Conservation (phyloP, 1,140 invertebrate species). For the Nasonia longicornis region DNA sequence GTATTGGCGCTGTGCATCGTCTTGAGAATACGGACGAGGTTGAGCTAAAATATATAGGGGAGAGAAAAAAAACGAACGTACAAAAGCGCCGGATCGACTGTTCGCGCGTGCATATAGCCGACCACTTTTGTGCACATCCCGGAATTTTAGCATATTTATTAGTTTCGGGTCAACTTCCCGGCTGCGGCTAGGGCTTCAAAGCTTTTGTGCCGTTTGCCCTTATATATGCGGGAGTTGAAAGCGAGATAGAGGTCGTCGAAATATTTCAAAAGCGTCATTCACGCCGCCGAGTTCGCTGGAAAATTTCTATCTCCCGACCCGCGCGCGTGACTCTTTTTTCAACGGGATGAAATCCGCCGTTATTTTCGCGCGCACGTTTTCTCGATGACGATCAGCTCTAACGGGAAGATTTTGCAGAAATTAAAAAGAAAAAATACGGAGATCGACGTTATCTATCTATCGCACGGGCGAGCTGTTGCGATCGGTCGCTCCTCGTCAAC, state of each 20-base stretch:
- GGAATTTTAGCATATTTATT: slow-evolving; percentile 45
- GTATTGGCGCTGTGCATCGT: background rate
- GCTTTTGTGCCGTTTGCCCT: slow-evolving; percentile 23
- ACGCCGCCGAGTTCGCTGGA: background rate
- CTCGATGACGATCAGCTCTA: background rate
- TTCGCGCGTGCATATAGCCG: slow-evolving; percentile 1
- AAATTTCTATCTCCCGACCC: too few relatives aligned
- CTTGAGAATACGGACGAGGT: slow-evolving; percentile 15
- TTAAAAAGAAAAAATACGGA: background rate
- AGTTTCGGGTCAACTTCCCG: slow-evolving; percentile 26
- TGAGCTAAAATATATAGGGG: too few relatives aligned
- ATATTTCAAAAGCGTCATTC: slow-evolving; percentile 23
- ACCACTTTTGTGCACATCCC: slow-evolving; percentile 26
- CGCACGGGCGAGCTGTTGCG: background rate
- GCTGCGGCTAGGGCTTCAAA: background rate
- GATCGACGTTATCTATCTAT: background rate
- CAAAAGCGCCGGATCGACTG: slow-evolving; percentile 4
- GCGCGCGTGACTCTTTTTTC: background rate
- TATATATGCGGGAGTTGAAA: background rate
- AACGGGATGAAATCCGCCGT: background rate
- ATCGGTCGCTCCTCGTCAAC: background rate
- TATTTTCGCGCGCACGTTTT: too few relatives aligned
- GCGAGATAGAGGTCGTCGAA: background rate
- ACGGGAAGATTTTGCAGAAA: background rate
- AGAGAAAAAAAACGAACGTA: background rate